phyloP scores from a whole-genome alignment of 2,797 vertebrate genomes.

The Taenioides sp. region DNA sequence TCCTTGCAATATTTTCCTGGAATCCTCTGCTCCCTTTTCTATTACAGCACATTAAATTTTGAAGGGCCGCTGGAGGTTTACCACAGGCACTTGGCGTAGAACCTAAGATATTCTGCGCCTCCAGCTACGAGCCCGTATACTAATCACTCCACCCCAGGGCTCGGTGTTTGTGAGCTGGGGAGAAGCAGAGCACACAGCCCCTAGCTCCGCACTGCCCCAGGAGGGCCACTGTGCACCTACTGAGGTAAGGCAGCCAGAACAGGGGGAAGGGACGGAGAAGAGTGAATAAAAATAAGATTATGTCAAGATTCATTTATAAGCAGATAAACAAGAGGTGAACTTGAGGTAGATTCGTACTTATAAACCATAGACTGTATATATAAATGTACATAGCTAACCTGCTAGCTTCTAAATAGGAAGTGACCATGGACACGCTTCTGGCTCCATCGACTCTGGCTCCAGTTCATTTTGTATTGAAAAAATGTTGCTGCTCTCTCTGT shows the following conservation, averaged over 20 bases:
- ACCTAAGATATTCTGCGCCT: constrained; percentile 44
- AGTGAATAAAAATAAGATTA: constrained; percentile 57
- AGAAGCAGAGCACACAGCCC: constrained; percentile 66
- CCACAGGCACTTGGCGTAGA: constrained; percentile 44
- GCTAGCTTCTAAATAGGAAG: no score
- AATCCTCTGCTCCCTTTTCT: constrained; percentile 45
- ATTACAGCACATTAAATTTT: constrained; percentile 57
- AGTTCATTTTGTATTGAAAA: no score
- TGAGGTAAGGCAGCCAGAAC: constrained; percentile 41
- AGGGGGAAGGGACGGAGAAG: constrained; percentile 17
- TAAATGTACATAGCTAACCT: no score
- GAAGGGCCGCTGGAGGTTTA: constrained; percentile 50
- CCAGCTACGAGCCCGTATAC: constrained; percentile 58
- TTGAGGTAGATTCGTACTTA: no score
- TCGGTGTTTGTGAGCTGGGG: constrained; percentile 65
- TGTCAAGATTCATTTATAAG: constrained; percentile 48
- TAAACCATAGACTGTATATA: no score
- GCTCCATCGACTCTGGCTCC: no score
- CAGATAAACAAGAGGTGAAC: neutral
- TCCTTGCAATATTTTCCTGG: constrained; percentile 35
- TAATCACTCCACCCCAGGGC: constrained; percentile 50
- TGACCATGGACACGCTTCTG: no score
- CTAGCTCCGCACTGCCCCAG: constrained; percentile 69
- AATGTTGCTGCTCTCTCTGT: no score
- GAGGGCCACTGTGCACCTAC: constrained; percentile 38